A percentile compares a stretch with the other conserved stretches of the same genome.
These are phyloP conservation scores for Drosophila mercatorum DNA, from an alignment of 2,888 invertebrate genomes.

Conservation along the genomic window DNA sequence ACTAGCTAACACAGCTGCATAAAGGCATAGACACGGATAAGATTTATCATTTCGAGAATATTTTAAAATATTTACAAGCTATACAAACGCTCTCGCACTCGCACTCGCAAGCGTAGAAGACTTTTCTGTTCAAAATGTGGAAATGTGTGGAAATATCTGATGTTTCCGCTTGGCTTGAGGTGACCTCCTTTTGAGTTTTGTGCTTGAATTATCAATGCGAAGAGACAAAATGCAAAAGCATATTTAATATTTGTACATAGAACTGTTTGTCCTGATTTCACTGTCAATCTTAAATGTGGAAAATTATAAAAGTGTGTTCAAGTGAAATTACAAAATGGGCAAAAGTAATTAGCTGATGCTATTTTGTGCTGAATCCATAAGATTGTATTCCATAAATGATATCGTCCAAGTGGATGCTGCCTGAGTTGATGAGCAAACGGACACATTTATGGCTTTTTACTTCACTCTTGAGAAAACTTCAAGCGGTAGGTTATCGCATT, in stretches of 20 bases:
- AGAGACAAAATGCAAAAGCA: neutral
- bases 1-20: neutral
- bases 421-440: no score
- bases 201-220: neutral
- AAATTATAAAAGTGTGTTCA: no score
- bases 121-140: neutral
- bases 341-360: no score
- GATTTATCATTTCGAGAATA: neutral
- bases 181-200: neutral
- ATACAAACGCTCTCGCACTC: neutral
- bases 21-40: neutral
- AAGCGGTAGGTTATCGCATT: no score
- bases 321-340: no score
- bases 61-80: constrained; percentile 8
- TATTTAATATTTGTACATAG: neutral
- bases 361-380: no score
- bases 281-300: no score
- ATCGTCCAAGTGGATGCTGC: no score
- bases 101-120: neutral
- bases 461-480: no score
- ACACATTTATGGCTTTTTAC: no score
- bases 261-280: neutral
- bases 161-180: constrained; percentile 1
- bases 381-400: no score
- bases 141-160: constrained; percentile 1